phyloP scores from a whole-genome alignment of 2,113 vertebrate genomes.

The Neogale vison region DNA sequence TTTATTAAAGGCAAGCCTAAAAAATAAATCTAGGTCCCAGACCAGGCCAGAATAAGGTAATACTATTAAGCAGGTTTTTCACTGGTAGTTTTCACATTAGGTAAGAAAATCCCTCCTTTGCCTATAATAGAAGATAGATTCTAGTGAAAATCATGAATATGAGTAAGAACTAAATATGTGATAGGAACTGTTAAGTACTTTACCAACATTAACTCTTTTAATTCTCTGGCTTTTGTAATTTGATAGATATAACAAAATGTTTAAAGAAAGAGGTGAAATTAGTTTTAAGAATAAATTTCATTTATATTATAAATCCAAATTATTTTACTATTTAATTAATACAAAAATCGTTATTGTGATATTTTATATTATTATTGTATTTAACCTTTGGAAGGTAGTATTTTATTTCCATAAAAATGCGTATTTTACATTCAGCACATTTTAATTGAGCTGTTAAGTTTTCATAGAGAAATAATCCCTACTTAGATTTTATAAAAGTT shows the following conservation, averaged over 20 bases:
- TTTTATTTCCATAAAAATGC: not conserved
- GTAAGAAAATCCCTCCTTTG: not conserved
- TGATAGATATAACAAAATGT: not conserved
- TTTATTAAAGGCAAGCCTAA: not conserved
- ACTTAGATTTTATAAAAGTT: not conserved
- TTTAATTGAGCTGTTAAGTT: not conserved
- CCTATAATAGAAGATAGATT: not conserved
- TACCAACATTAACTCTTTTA: not conserved
- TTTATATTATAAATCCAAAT: not conserved
- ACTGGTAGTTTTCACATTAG: not conserved
- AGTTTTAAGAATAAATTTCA: not conserved
- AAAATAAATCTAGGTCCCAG: not conserved
- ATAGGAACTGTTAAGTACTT: not conserved
- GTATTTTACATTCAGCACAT: not conserved
- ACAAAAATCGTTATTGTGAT: not conserved
- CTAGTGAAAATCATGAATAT: slow-evolving; percentile 43
- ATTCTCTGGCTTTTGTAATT: not conserved
- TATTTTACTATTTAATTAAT: not conserved
- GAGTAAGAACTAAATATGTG: not conserved
- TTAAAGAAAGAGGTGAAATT: not conserved
- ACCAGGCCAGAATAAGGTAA: not conserved
- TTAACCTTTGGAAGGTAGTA: not conserved
- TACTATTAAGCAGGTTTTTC: not conserved
- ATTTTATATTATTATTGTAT: not conserved
- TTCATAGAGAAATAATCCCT: not conserved